These are phyloP conservation scores for Opisthocomus hoazin DNA, from an alignment of 2,113 vertebrate species.

Conservation along the genomic window DNA sequence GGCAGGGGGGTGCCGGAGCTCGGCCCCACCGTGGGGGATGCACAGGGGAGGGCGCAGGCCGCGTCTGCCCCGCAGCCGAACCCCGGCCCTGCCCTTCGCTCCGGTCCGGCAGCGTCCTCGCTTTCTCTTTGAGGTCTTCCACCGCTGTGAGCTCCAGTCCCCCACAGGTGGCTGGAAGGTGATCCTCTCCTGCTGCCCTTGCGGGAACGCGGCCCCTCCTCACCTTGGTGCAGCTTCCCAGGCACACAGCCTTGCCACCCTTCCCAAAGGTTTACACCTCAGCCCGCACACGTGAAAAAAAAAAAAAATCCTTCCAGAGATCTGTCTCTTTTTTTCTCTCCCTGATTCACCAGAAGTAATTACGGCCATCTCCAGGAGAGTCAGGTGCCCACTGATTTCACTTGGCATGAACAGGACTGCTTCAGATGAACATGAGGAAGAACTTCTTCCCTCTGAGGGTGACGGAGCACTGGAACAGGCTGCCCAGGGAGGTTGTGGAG, in stretches of 20 bases:
- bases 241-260: neutral
- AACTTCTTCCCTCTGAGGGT: too few relatives aligned
- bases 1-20: neutral
- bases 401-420: neutral
- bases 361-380: neutral
- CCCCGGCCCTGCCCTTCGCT: neutral
- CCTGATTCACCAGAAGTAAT: neutral
- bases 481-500: too few relatives aligned
- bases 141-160: neutral
- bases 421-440: too few relatives aligned
- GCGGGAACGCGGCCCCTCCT: accelerated
- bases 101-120: accelerated
- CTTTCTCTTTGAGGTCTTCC: neutral
- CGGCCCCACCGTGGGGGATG: accelerated
- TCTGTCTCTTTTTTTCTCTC: neutral
- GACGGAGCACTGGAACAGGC: too few relatives aligned
- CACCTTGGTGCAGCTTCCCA: neutral
- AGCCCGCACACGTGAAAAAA: neutral
- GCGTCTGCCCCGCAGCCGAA: accelerated
- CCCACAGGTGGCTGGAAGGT: neutral
- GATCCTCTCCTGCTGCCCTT: neutral
- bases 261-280: neutral
- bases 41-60: neutral
- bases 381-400: neutral
- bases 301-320: neutral